These are phyloP conservation scores for Odontophorus gujanensis DNA, from an alignment of 2,113 vertebrate species.

Conservation along the genomic window DNA sequence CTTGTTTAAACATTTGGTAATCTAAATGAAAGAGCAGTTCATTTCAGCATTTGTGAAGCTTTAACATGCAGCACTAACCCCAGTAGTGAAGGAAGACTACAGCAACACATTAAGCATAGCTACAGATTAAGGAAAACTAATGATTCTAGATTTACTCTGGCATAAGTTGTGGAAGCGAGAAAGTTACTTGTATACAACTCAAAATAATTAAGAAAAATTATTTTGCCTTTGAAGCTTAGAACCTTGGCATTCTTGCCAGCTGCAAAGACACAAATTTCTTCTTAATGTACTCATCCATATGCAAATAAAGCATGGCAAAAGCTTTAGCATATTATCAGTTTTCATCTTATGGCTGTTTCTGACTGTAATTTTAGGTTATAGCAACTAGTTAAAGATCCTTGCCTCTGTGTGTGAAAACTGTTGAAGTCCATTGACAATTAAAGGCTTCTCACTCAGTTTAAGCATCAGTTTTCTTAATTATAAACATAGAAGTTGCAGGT, in stretches of 20 bases:
- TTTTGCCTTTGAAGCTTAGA: neutral
- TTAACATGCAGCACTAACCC: neutral
- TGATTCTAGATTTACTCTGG: neutral
- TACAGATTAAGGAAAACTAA: neutral
- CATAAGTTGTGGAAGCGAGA: neutral
- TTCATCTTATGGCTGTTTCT: neutral
- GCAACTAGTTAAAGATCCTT: neutral
- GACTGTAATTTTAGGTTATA: neutral
- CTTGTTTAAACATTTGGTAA: neutral
- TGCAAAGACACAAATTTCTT: neutral
- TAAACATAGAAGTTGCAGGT: neutral
- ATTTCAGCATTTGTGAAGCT: neutral
- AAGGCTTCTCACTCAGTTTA: neutral
- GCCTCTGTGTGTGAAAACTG: neutral
- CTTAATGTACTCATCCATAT: neutral
- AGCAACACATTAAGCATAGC: neutral
- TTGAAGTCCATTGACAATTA: neutral
- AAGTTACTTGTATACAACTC: neutral
- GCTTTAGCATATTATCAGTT: neutral
- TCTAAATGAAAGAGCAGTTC: neutral
- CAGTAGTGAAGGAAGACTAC: neutral
- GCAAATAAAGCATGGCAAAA: accelerated
- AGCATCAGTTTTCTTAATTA: neutral
- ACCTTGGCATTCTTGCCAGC: neutral
- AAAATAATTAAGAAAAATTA: neutral